Base-by-base conservation (phyloP, 2,113 vertebrate species). In the Hirundichthys speculiger region DNA sequence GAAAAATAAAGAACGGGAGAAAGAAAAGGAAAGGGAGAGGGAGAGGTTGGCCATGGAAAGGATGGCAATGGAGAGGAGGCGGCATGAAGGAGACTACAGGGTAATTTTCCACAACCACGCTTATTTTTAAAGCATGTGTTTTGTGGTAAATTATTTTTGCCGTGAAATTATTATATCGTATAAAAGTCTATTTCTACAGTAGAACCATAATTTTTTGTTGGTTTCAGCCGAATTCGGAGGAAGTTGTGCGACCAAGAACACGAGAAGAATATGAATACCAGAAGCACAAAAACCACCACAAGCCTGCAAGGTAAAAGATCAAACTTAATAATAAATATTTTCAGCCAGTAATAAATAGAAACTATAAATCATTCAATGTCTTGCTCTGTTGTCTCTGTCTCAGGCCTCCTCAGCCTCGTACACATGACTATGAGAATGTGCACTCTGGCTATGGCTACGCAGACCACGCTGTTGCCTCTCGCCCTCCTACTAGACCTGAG, bases 51-150 rank as follows among this genome's bases (percentile, higher is more conserved):
- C 72, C 20, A 54, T 79, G 68, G 95, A 96, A 60, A 95, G 90
- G 60, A 89, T 89, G 53, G 93, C 90, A 1, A 66, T 90, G 56
- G 95, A 95, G 19, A 94, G 79, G 81, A 94, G 85, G 66, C 92
- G 92, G 54, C 87, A 86, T 15, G 96, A 96, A n/a, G 83, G 87
- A 24, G 94, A 96, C 40, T 84, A 89, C 88, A 94, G 94, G 95
- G 96, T 98, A 66, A 80, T 55, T 61, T 64, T 46, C 39, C 24
- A 13, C 10, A 40, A 45, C 4, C 42, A 13, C 13, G 11, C 21
- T 21, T 13, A 3, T 77, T 72, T 64, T 69, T 22, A n/a, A 60
- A 48, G 41, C 1, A 2, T 18, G 3, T 24, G 20, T 41, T 77
- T 24, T 30, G 24, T 19, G 42, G 13, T 39, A 2, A 49, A 49